Conservation (phyloP, 1,140 invertebrate genomes). For the Hypsibius dujardini region DNA sequence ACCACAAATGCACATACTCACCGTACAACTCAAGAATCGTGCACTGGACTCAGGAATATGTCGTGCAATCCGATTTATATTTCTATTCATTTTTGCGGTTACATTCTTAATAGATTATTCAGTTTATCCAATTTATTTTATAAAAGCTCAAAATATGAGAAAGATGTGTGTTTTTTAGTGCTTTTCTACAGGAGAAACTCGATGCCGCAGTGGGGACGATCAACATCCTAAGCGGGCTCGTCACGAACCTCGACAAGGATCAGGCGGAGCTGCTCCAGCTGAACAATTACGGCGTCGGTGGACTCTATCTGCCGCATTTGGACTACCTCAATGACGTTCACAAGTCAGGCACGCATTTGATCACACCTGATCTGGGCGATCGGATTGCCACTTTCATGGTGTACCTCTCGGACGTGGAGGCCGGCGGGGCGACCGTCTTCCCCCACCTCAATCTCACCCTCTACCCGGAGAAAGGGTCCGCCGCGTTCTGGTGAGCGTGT, state of each 20-base stretch:
- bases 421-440: neutral
- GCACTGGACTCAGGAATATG: too few relatives aligned
- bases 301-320: slow-evolving; percentile 42
- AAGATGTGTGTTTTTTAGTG: too few relatives aligned
- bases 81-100: too few relatives aligned
- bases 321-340: slow-evolving; percentile 32
- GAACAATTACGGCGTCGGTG: slow-evolving; percentile 39
- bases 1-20: too few relatives aligned
- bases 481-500: slow-evolving; percentile 35
- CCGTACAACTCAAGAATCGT: too few relatives aligned
- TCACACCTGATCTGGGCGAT: slow-evolving; percentile 21
- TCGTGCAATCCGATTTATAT: too few relatives aligned
- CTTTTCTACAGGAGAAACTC: neutral
- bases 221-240: neutral
- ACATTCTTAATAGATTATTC: too few relatives aligned
- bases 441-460: neutral
- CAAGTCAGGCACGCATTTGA: neutral
- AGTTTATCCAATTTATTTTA: too few relatives aligned
- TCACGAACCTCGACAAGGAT: slow-evolving; percentile 5
- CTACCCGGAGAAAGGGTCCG: slow-evolving; percentile 25
- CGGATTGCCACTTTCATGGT: neutral
- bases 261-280: slow-evolving; percentile 24
- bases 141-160: too few relatives aligned
- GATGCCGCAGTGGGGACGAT: neutral
- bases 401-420: neutral